Percentiles rank a stretch among this genome's conserved stretches.
Evolutionary conservation across 2,113 vertebrate genomes (phyloP).

Genomic region (Mustelus asterias): DNA sequence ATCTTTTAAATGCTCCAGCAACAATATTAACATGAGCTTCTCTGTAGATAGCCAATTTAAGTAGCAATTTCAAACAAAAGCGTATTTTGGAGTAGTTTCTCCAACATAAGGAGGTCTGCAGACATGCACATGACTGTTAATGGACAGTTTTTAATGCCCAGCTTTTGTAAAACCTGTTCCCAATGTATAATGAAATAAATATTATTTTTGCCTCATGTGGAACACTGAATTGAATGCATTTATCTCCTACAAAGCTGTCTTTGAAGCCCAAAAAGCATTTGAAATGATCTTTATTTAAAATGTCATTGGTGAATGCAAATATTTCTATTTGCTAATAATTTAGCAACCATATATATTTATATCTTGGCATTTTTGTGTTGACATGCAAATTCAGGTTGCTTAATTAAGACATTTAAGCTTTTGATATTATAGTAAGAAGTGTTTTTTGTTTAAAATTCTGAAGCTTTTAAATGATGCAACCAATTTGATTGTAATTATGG

Average conservation of each 20-base stretch:
- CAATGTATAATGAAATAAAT: not conserved
- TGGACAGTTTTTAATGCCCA: not conserved
- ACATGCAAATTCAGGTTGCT: not conserved
- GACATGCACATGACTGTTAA: not conserved
- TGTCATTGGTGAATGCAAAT: not conserved
- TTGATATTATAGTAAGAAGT: not conserved
- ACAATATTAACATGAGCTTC: not conserved
- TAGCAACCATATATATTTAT: not conserved
- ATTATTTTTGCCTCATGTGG: not conserved
- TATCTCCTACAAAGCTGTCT: not conserved
- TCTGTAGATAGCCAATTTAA: not conserved
- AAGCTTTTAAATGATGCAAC: not conserved
- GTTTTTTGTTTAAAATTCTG: not conserved
- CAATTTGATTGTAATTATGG: constrained; percentile 1
- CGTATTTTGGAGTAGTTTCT: not conserved
- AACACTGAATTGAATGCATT: not conserved
- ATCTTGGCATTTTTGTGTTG: not conserved
- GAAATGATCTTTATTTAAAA: not conserved
- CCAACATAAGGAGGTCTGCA: not conserved
- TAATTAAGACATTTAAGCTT: not conserved
- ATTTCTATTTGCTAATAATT: not conserved
- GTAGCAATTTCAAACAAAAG: not conserved
- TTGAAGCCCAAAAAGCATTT: not conserved
- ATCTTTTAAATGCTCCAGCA: not conserved
- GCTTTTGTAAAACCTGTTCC: not conserved